Evolutionary conservation across 2,113 vertebrate species (phyloP).

Genomic region (Cichladusa arquata): DNA sequence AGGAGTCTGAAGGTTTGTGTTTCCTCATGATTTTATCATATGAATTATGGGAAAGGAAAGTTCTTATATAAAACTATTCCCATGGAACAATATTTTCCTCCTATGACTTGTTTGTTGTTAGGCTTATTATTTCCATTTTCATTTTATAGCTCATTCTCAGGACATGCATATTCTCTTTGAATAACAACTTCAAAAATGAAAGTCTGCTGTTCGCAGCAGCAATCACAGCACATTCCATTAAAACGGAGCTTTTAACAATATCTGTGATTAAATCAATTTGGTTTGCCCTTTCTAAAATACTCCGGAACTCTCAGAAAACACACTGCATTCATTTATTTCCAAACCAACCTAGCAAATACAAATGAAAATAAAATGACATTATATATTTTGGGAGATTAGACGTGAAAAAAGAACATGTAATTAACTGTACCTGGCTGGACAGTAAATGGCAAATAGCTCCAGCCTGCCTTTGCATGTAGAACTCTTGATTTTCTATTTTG

Average conservation of each 20-base stretch:
- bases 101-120: background rate
- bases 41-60: background rate
- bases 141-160: background rate
- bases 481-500: background rate
- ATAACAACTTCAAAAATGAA: background rate
- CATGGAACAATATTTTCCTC: background rate
- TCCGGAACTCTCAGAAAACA: conserved; percentile 17
- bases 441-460: background rate
- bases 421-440: background rate
- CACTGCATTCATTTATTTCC: conserved; percentile 8
- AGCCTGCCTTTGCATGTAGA: background rate
- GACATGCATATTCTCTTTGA: background rate
- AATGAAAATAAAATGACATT: conserved; percentile 41
- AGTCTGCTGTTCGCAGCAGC: background rate
- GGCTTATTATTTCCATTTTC: background rate
- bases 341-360: background rate
- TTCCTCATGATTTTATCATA: background rate
- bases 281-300: conserved; percentile 52
- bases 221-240: conserved; percentile 30
- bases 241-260: conserved; percentile 19
- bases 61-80: background rate
- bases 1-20: background rate
- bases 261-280: conserved; percentile 24
- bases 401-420: background rate
- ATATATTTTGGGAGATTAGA: background rate